Evolutionary conservation across 23 tunicate species (phyloP), one percentile per base, ranked within the genome.

Genomic region (Ciona savignyi): DNA sequence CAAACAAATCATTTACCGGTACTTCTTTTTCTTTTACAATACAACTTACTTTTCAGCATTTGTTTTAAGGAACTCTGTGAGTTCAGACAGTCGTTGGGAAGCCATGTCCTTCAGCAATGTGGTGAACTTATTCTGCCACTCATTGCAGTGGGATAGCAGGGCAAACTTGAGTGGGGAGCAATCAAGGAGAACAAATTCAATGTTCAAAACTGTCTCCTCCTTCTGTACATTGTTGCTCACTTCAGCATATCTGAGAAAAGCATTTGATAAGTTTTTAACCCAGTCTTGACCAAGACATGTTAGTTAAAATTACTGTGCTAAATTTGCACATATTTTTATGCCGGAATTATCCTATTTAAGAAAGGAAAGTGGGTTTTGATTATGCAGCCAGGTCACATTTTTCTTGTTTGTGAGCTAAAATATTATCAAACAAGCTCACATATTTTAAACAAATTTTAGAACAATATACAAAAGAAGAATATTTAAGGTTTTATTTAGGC

Each of bases 81-180:
- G 70, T 31, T 78, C 87, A 25, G 76, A 42, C 30, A 93, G 85
- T 74, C 84, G 66, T 67, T 82, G 75, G 6, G 98, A 76, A 3
- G 98, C 98, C 93, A 86, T 86, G n/a, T 82, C 81, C 34, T 71
- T 77, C 29, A 93, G 85, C 15, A 93, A 75, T 27, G 93, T 81
- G n/a, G 98, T 93, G 76, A 93, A 93, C 65, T 82, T 93, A 70
- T 87, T 86, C 85, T 86, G 98, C 98, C 98, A 93, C 60, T 93
- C 98, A 65, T 81, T 81, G 66, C 98, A 93, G 49, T 93, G 98
- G 0, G 93, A 79, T 15, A 86, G 70, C 35, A 93, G 68, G 20
- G 98, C 83, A 65, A 93, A 86, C 75, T 93, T 93, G 31, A 93
- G 84, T 15, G 98, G 88, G 28, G 87, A 72, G 74, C 93, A 86